These are phyloP conservation scores for Alaudala cheleensis DNA, from an alignment of 2,113 vertebrate genomes.

Conservation along the genomic window DNA sequence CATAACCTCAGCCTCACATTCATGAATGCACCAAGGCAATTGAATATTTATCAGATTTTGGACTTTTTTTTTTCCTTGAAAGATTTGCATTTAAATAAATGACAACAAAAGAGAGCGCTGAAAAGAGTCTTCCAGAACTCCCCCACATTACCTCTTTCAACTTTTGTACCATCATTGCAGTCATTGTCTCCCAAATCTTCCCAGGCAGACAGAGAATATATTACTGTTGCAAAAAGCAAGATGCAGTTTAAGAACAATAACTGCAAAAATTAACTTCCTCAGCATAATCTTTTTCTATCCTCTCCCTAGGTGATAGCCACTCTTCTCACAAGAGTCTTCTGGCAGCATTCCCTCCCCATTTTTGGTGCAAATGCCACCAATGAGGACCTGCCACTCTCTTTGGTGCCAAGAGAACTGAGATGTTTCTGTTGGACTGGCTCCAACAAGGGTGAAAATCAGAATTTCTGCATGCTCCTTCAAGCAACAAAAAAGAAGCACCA, in stretches of 20 bases:
- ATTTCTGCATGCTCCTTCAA: not conserved
- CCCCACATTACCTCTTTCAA: not conserved
- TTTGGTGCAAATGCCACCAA: not conserved
- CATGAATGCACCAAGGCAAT: not conserved
- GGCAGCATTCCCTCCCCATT: not conserved
- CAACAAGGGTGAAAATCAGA: not conserved
- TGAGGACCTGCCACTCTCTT: not conserved
- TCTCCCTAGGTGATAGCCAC: not conserved
- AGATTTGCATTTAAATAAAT: constrained; percentile 60
- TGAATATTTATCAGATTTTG: constrained; percentile 43
- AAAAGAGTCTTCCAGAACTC: constrained; percentile 7
- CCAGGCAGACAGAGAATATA: constrained; percentile 14
- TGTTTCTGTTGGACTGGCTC: not conserved
- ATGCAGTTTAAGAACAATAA: not conserved
- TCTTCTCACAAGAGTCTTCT: not conserved
- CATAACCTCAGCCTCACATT: not conserved
- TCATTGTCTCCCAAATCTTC: constrained; percentile 25
- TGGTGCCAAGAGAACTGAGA: not conserved
- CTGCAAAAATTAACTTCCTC: not conserved
- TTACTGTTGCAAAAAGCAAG: not conserved
- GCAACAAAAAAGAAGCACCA: not conserved
- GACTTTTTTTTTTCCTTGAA: not conserved
- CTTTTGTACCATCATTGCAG: not conserved
- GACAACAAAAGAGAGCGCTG: constrained; percentile 24
- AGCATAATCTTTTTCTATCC: not conserved